These are phyloP conservation scores for Brevimyrus niger DNA, from an alignment of 2,113 vertebrate species.

Conservation along the genomic window DNA sequence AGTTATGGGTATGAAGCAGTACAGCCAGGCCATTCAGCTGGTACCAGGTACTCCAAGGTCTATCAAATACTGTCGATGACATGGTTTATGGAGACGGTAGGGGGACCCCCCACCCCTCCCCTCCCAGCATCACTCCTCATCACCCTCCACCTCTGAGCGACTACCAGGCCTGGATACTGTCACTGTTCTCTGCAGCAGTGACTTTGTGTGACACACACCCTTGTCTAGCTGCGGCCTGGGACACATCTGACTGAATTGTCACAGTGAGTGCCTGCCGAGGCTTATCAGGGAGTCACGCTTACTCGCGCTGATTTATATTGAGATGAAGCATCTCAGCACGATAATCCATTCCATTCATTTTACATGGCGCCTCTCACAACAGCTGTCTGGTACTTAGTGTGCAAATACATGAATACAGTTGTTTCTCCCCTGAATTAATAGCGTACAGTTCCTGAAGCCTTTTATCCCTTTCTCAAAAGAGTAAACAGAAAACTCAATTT, in stretches of 20 bases:
- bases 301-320: neutral
- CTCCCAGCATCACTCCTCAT: neutral
- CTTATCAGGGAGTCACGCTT: neutral
- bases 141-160: neutral
- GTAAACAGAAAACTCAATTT: neutral
- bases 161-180: neutral
- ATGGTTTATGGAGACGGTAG: too few species aligned
- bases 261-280: neutral
- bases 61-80: neutral
- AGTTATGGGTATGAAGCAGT: neutral
- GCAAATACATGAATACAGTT: neutral
- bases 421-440: neutral
- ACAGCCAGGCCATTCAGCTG: neutral
- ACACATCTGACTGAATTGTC: neutral
- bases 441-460: neutral
- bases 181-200: neutral
- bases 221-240: neutral
- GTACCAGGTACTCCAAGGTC: neutral
- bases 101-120: too few species aligned
- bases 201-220: neutral
- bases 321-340: neutral
- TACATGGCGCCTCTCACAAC: neutral
- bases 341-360: neutral
- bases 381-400: neutral
- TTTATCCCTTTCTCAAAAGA: neutral